These are phyloP conservation scores for Manis javanica DNA, from an alignment of 2,797 vertebrate species.

Conservation along the genomic window DNA sequence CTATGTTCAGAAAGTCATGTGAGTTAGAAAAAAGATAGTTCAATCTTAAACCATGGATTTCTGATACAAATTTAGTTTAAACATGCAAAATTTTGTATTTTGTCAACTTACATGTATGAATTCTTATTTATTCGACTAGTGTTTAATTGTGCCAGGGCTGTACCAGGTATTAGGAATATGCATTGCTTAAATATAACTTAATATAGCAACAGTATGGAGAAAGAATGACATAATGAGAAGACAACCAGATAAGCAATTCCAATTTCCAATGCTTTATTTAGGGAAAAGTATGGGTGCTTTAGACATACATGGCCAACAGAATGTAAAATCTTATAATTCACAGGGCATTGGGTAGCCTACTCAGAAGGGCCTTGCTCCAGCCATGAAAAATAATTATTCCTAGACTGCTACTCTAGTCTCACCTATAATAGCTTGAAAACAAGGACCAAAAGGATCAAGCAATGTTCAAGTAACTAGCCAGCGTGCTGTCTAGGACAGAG, in stretches of 20 bases:
- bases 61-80: slow-evolving; percentile 15
- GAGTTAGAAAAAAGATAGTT: not conserved
- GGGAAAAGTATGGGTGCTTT: not conserved
- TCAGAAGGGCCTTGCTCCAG: not conserved
- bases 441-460: not conserved
- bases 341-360: not conserved
- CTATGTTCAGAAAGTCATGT: not conserved
- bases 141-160: not conserved
- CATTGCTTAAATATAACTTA: not conserved
- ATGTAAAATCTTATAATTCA: not conserved
- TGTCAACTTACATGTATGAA: not conserved
- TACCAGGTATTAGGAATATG: not conserved
- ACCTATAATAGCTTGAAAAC: not conserved
- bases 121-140: slow-evolving; percentile 22
- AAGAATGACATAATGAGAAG: not conserved
- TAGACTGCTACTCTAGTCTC: not conserved
- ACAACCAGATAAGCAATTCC: not conserved
- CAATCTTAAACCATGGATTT: not conserved
- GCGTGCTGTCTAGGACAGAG: not conserved
- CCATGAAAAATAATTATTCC: not conserved
- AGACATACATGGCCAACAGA: not conserved
- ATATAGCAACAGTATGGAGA: not conserved
- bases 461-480: not conserved
- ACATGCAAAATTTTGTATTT: not conserved
- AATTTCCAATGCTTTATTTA: not conserved